Evolutionary conservation across 2,888 invertebrate species (phyloP), one percentile per base, ranked within the genome.

Genomic region (Drosophila affinis): DNA sequence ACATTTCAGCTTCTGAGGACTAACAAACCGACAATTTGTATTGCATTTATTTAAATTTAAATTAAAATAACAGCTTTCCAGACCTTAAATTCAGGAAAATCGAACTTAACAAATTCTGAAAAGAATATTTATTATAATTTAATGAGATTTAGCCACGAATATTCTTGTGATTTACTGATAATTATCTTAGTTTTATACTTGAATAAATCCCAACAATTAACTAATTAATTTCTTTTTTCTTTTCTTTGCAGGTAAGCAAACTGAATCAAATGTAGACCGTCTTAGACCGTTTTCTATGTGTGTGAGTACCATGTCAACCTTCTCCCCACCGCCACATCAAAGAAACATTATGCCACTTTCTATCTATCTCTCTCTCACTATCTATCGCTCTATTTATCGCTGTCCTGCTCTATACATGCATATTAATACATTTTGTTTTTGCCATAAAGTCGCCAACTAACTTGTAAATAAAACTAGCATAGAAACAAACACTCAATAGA

Each of bases 201-300:
- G 24, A 24, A 27, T 29, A 29, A 29, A 29, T 12, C 12, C 12
- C 24, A 39, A n/a, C 27, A 57, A 24, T 47, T 44, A 12, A 46
- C 29, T 60, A 52, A 69, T 24, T 6, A 39, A 39, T 24, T 7
- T 46, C 4, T 5, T 9, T 24, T 58, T 21, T 65, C 39, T 32
- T 57, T 46, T 58, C 14, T 45, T 81, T 82, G 0, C 73, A 82
- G 82, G 82, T 82, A 87, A 82, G 82, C 69, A n/a, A 24, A 27
- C n/a, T 9, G 24, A 14, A 39, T 7, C n/a, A 5, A n/a, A 21
- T 24, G 21, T 34, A 9, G 49, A n/a, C 4, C n/a, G 49, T n/a
- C 9, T 0, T 45, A 17, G 21, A 24, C 24, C 5, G 34, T 45
- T 56, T 6, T 29, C 24, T 44, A 51, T 52, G 18, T 52, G 55